These are phyloP conservation scores for Phyllostomus hastatus DNA, from an alignment of 2,113 vertebrate species.

Conservation along the genomic window DNA sequence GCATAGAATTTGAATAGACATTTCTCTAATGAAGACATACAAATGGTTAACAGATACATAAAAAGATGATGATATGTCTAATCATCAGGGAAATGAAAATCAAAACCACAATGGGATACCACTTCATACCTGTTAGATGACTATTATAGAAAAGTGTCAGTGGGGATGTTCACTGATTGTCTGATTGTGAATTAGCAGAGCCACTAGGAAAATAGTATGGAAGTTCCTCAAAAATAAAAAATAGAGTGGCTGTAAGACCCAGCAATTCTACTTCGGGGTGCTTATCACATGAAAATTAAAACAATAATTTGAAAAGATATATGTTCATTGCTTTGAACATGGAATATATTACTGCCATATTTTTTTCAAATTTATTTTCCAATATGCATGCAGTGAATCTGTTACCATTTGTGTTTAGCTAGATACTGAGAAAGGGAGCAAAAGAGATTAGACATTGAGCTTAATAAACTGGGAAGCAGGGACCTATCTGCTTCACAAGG, in stretches of 20 bases:
- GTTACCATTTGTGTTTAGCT: no score
- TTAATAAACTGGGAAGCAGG: no score
- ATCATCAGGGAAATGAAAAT: neutral
- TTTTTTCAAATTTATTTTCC: conserved; percentile 15
- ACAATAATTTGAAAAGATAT: neutral
- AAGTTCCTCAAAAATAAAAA: neutral
- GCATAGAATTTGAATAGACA: neutral
- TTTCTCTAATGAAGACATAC: neutral
- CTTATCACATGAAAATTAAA: neutral
- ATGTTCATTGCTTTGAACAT: neutral
- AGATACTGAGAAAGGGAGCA: no score
- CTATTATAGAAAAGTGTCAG: neutral
- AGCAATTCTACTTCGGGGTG: neutral
- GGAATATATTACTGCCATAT: neutral
- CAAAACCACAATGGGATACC: neutral
- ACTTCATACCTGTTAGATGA: neutral
- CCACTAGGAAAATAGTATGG: neutral
- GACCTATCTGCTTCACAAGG: no score
- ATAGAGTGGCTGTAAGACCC: neutral
- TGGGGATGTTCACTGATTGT: neutral
- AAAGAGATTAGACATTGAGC: no score
- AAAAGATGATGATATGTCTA: neutral
- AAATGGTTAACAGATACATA: neutral
- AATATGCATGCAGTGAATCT: neutral
- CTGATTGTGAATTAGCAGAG: neutral